phyloP scores from a whole-genome alignment of 2,113 vertebrate genomes.

The Toxostoma redivivum region DNA sequence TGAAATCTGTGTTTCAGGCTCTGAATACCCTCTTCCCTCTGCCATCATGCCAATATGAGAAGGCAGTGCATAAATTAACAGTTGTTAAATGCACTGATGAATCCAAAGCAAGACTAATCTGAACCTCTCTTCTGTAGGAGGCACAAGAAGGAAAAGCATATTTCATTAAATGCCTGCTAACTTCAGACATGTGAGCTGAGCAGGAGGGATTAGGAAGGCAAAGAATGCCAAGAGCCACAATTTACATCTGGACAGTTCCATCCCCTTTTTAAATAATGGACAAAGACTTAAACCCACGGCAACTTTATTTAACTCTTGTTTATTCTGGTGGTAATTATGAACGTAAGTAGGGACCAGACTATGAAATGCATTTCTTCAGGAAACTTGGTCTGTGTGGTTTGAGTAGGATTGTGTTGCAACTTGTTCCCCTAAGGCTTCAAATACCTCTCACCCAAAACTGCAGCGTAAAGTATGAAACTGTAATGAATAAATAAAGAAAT shows the following conservation, averaged over 20 bases:
- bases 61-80: not conserved
- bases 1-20: not conserved
- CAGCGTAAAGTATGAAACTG: not conserved
- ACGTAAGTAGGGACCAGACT: not conserved
- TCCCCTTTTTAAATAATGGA: not conserved
- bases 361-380: not conserved
- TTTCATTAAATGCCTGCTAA: not conserved
- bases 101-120: not conserved
- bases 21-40: not conserved
- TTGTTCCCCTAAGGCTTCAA: slow-evolving; percentile 16
- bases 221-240: not conserved
- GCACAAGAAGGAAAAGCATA: not conserved
- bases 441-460: not conserved
- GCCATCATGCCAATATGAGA: not conserved
- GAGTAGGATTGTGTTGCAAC: not conserved
- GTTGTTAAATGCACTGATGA: not conserved
- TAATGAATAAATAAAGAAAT: slow-evolving; percentile 27
- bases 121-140: not conserved
- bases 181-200: not conserved
- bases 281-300: not conserved
- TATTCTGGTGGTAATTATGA: slow-evolving; percentile 1
- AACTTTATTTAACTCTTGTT: slow-evolving; percentile 22
- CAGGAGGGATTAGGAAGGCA: not conserved
- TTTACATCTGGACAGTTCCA: not conserved
- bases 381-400: slow-evolving; percentile 30